Percentiles rank a stretch among this genome's conserved stretches.
phyloP scores from a whole-genome alignment of 2,888 invertebrate species.

The Diarsia brunnea region DNA sequence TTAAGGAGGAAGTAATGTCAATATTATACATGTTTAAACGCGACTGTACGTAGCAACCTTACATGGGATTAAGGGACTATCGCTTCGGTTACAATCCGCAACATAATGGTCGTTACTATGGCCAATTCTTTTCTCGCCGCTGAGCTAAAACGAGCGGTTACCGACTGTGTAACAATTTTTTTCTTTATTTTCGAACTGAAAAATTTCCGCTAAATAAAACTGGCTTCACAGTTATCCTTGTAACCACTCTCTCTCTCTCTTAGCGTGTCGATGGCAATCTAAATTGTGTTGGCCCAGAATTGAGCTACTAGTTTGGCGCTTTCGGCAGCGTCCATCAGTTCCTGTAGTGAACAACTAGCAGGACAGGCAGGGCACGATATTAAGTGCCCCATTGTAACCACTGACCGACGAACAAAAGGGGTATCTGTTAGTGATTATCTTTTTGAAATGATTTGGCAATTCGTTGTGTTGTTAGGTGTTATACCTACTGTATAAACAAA shows the following conservation, averaged over 20 bases:
- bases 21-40: slow-evolving; percentile 66
- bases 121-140: slow-evolving; percentile 66
- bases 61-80: slow-evolving; percentile 56
- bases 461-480: neutral
- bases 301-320: too few relatives aligned
- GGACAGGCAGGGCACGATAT: too few relatives aligned
- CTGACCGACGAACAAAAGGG: slow-evolving; percentile 9
- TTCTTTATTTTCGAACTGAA: slow-evolving; percentile 19
- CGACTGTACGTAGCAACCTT: slow-evolving; percentile 49
- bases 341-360: too few relatives aligned
- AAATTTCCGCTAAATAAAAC: slow-evolving; percentile 41
- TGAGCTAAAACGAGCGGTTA: slow-evolving; percentile 48
- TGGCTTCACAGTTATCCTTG: slow-evolving; percentile 6
- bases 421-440: slow-evolving; percentile 4
- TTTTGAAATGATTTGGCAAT: slow-evolving; percentile 16
- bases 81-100: slow-evolving; percentile 48
- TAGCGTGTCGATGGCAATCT: too few relatives aligned
- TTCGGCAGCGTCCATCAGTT: too few relatives aligned
- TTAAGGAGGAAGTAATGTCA: slow-evolving; percentile 60
- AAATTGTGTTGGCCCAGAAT: too few relatives aligned
- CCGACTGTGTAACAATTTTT: slow-evolving; percentile 9
- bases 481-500: neutral
- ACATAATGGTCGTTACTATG: slow-evolving; percentile 55
- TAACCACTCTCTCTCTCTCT: too few relatives aligned
- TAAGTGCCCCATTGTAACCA: too few relatives aligned